Evolutionary conservation across 2,797 vertebrate genomes (phyloP).

Genomic region (Alectoris magna): DNA sequence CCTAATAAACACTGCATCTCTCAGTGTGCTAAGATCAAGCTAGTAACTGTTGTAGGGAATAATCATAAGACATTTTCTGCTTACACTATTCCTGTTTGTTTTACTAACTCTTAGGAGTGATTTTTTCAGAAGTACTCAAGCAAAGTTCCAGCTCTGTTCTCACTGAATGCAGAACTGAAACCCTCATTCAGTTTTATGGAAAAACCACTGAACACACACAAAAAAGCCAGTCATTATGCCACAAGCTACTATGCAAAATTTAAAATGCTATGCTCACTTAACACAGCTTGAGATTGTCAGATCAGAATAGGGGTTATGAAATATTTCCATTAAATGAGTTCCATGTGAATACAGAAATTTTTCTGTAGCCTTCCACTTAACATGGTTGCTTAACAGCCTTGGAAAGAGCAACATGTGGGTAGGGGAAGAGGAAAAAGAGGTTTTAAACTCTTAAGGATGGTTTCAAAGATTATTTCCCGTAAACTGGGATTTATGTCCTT

Average conservation of each 20-base stretch:
- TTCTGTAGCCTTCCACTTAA: background rate
- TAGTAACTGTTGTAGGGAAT: background rate
- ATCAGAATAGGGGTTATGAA: slow-evolving; percentile 30
- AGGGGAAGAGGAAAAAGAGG: background rate
- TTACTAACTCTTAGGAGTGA: background rate
- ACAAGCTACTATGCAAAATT: slow-evolving; percentile 40
- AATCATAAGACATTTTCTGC: background rate
- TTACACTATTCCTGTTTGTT: background rate
- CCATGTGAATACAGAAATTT: slow-evolving; percentile 41
- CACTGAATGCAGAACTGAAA: background rate
- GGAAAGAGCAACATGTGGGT: background rate
- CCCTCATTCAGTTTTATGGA: background rate
- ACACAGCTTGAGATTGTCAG: slow-evolving; percentile 45
- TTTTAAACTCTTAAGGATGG: slow-evolving; percentile 5
- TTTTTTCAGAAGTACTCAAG: background rate
- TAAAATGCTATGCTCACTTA: slow-evolving; percentile 39
- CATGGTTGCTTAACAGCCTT: slow-evolving; percentile 16
- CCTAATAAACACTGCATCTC: background rate
- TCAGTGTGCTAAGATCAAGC: background rate
- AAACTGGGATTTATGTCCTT: slow-evolving; percentile 44
- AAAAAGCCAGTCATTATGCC: slow-evolving; percentile 36
- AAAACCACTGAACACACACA: slow-evolving; percentile 29
- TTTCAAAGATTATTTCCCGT: slow-evolving; percentile 51
- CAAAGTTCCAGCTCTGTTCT: background rate
- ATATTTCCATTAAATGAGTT: slow-evolving; percentile 37